Conservation (phyloP, 2,797 vertebrate genomes). For the Myotis planiceps region DNA sequence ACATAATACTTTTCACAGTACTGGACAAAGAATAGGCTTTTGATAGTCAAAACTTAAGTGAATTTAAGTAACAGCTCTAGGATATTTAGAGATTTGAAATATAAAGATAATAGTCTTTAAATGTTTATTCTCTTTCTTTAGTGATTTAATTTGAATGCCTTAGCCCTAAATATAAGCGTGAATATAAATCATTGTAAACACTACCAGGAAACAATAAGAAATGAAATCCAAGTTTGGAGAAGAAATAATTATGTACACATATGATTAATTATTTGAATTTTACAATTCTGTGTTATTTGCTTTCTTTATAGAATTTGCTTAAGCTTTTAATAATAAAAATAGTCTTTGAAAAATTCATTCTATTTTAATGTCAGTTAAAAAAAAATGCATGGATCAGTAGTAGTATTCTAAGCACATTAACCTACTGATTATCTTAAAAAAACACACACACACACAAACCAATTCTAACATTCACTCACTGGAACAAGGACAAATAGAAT, state of each 20-base stretch:
- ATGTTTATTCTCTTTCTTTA: constrained; percentile 46
- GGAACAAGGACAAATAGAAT: constrained; percentile 72
- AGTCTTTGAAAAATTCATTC: constrained; percentile 30
- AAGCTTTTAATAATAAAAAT: constrained; percentile 56
- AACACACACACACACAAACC: background rate
- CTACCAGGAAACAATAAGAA: constrained; percentile 48
- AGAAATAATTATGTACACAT: background rate
- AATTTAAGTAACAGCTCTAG: constrained; percentile 29
- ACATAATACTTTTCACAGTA: background rate
- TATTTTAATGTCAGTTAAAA: constrained; percentile 45
- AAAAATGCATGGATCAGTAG: constrained; percentile 45
- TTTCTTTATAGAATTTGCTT: constrained; percentile 43
- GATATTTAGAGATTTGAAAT: constrained; percentile 39
- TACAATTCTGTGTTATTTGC: constrained; percentile 1
- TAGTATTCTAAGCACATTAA: constrained; percentile 47
- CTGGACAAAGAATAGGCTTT: background rate
- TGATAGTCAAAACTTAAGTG: constrained; percentile 32
- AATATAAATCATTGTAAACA: constrained; percentile 60
- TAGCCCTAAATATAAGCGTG: background rate
- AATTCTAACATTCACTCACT: constrained; percentile 57
- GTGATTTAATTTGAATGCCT: constrained; percentile 57
- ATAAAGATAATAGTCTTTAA: constrained; percentile 32
- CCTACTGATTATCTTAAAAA: constrained; percentile 44
- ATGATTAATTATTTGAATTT: constrained; percentile 52
- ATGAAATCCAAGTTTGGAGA: constrained; percentile 25